Evolutionary conservation across 2,797 vertebrate species (phyloP).

Genomic region (Chiloscyllium punctatum): DNA sequence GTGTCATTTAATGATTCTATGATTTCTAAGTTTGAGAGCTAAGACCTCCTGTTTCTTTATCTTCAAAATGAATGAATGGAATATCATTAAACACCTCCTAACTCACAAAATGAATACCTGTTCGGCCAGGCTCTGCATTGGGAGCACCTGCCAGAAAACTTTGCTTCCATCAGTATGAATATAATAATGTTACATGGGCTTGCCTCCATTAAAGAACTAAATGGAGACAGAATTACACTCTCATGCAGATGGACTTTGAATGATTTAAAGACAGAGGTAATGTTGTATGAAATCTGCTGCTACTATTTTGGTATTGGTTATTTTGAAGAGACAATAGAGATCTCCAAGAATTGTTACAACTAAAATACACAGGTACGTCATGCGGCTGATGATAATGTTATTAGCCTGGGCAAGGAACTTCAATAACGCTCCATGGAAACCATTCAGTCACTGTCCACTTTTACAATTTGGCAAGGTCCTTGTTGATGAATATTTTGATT

Average conservation of each 20-base stretch:
- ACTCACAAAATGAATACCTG: too few relatives aligned
- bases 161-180: too few relatives aligned
- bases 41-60: too few relatives aligned
- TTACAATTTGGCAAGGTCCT: neutral
- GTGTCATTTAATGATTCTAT: neutral
- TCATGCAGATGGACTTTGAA: neutral
- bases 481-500: neutral
- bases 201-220: neutral
- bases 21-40: neutral
- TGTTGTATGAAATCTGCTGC: neutral
- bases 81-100: too few relatives aligned
- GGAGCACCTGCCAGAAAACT: too few relatives aligned
- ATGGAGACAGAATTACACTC: neutral
- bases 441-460: too few relatives aligned
- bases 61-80: too few relatives aligned
- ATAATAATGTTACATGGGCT: too few relatives aligned
- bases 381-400: neutral
- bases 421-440: neutral
- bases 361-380: neutral
- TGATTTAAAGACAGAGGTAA: neutral
- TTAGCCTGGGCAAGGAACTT: neutral
- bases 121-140: too few relatives aligned
- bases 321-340: neutral
- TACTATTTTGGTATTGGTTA: neutral
- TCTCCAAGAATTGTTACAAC: neutral